Evolutionary conservation across 2,113 vertebrate species (phyloP), one percentile per base, ranked within the genome.

Genomic region (Myiopsitta monachus): DNA sequence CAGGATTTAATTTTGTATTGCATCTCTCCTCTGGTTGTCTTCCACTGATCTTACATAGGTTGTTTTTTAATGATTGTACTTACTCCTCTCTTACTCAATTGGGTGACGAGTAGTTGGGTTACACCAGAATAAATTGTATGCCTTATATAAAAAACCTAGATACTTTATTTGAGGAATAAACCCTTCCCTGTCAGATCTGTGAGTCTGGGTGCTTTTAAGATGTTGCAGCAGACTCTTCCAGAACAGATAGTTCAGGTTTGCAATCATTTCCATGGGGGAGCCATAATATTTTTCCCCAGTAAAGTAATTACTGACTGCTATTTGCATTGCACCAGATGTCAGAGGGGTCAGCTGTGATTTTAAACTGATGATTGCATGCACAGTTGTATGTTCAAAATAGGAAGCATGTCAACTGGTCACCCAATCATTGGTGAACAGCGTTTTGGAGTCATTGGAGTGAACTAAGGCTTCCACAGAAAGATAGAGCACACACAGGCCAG

Each of bases 401-500:
- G 21, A 77, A 69, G 5, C 3, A 0, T 6, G 1, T 31, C 31
- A 47, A 1, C 3, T 57, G 36, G 9, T 57, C 33, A 83, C 16
- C 16, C 41, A 23, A 33, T 59, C 55, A n/a, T n/a, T 23, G 1
- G 55, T 21, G 19, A 57, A 9, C 31, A n/a, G 14, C 0, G 8
- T 18, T 30, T 52, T 69, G 22, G 24, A 80, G 36, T 24, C 18
- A 33, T 1, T 67, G 38, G 10, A n/a, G 30, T 10, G 8, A 88
- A 38, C 6, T 69, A 69, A 27, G 27, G 11, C 27, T 92, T 52
- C 72, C 57, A 57, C 18, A 81, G 52, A 66, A 69, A 72, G 22
- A 11, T 2, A 43, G 9, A 41, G 3, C 3, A 5, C 9, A 59
- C 2, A 10, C 17, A 87, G 49, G 10, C 4, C 17, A 77, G 46